Base-by-base conservation (phyloP, 2,113 vertebrate genomes). In the Phaethornis superciliosus region DNA sequence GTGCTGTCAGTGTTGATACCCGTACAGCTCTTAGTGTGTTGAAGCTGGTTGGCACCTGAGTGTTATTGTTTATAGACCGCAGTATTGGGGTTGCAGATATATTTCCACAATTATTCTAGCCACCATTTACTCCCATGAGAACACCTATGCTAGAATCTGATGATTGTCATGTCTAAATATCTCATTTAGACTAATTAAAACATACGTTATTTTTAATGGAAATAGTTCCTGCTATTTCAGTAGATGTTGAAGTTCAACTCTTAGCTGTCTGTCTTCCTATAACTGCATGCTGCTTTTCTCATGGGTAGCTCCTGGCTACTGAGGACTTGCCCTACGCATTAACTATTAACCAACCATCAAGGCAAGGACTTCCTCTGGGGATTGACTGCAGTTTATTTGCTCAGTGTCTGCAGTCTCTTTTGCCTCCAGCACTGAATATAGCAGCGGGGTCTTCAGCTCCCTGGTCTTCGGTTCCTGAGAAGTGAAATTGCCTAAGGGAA, bases 271-370 rank as follows among this genome's bases (percentile, higher is more conserved):
- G 22, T 40, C 59, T 85, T 52, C 44, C 54, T 67, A 0, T 35
- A 71, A 42, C 46, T 58, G 46, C 44, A 2, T 19, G 51, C 82
- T 81, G 42, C 70, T 89, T 76, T 80, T 40, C 87, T 75, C 77
- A 12, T 23, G 71, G 90, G 58, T 75, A 86, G 69, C 85, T 85
- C 40, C 85, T 58, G 55, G 32, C 76, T 81, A 37, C 33, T 2
- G 35, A 81, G 81, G 81, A 23, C 83, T 91, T 85, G 78, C 63
- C 77, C 67, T 76, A 0, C 59, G 47, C 78, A 91, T 95, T 96
- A 89, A 91, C 49, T 96, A 88, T 96, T 94, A 87, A 95, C 33
- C 42, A 95, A 63, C 46, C 63, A 83, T 85, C 78, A 70, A 77
- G 85, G 79, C 68, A 40, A 56, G 71, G 55, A 27, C 33, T 75